Evolutionary conservation across 2,113 vertebrate genomes (phyloP), one percentile per base, ranked within the genome.

Genomic region (Hassar affinis): DNA sequence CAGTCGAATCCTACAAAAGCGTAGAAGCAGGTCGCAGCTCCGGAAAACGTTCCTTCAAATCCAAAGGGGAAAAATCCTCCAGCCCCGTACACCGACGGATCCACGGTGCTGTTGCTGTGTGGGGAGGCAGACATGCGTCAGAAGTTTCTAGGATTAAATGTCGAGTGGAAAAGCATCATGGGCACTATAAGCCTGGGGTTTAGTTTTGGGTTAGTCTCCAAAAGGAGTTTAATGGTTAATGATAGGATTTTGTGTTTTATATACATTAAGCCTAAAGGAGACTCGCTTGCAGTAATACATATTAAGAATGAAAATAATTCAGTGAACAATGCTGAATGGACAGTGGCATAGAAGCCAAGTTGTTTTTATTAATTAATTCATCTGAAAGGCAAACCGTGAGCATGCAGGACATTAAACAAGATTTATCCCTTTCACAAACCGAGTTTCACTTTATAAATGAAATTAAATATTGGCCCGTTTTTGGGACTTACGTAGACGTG

Each of bases 61-160:
- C 93, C 91, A 22, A 91, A 94, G 1, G 93, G 93, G 89, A 94
- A 90, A 85, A 94, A 93, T 38, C 94, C 93, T 78, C 92, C 87
- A 3, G 0, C 4, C 33, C 87, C 87, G 17, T 74, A 81, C 11
- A 35, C 78, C 10, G 25, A 57, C 10, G 10, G 2, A 79, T 71
- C 47, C 15, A 59, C 62, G 15, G 27, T 61, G 62, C 80, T 87
- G 74, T 76, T 76, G 3, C 72, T 75, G 72, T 62, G 81, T 83
- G 45, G 6, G 25, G 2, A 20, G 59, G 47, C 25, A 68, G 8
- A 5, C 6, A 17, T 22, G 2, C 4, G 27, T 9, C 54, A n/a
- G n/a, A 14, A 47, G 45, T 42, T 71, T 14, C 33, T 42, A 5
- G 1, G 14, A 17, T 20, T 68, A 68, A 35, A 64, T 14, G 11